phyloP scores from a whole-genome alignment of 2,888 invertebrate species.

The Pediacus dermestoides region DNA sequence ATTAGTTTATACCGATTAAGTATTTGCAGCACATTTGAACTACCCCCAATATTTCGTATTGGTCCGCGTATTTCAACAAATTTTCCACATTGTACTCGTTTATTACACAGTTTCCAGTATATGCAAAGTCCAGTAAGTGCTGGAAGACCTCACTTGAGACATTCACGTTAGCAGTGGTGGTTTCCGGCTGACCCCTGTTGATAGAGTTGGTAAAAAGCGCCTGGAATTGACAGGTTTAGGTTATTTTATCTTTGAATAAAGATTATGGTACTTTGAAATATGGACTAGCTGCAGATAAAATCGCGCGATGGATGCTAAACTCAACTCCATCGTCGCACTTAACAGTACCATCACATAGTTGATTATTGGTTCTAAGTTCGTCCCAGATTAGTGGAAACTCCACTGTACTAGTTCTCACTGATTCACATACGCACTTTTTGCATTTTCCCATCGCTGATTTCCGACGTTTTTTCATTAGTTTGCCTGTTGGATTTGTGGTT shows the following conservation, averaged over 20 bases:
- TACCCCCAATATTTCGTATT: slow-evolving; percentile 69
- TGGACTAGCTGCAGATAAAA: slow-evolving; percentile 69
- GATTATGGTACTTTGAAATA: slow-evolving; percentile 56
- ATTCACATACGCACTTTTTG: slow-evolving; percentile 23
- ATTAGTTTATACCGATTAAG: slow-evolving; percentile 51
- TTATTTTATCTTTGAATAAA: too few species aligned
- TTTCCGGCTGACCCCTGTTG: slow-evolving; percentile 59
- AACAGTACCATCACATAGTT: slow-evolving; percentile 69
- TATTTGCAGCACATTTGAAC: slow-evolving; percentile 68
- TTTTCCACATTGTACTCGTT: slow-evolving; percentile 65
- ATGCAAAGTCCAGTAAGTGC: slow-evolving; percentile 70
- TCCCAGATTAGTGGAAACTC: too few species aligned
- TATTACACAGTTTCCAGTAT: slow-evolving; percentile 65
- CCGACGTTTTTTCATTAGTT: slow-evolving; percentile 20
- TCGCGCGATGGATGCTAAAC: slow-evolving; percentile 65
- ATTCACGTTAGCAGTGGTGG: slow-evolving; percentile 59
- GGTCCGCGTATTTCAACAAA: slow-evolving; percentile 67
- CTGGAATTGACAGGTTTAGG: slow-evolving; percentile 32
- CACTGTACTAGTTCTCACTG: too few species aligned
- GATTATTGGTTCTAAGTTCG: slow-evolving; percentile 61
- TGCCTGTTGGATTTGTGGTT: slow-evolving; percentile 19
- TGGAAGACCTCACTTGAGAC: slow-evolving; percentile 60
- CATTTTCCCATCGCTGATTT: slow-evolving; percentile 15
- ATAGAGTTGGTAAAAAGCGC: slow-evolving; percentile 68
- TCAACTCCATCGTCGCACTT: slow-evolving; percentile 59